Conservation (phyloP, 2,113 vertebrate species). For the Aspiorhynchus laticeps region DNA sequence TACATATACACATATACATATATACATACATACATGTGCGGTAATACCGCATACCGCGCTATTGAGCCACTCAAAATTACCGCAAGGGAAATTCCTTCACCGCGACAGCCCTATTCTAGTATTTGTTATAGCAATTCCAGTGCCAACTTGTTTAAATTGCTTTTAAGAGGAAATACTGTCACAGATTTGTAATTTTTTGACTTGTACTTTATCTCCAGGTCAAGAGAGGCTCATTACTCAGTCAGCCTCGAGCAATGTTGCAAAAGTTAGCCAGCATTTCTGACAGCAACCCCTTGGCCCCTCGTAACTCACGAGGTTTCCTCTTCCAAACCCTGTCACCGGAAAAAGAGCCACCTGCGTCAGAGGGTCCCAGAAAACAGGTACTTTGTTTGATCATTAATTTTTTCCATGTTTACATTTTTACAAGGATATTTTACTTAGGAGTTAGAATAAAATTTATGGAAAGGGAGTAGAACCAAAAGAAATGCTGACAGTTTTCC, state of each 20-base stretch:
- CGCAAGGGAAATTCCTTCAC: too few species aligned
- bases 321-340: conserved; percentile 94
- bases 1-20: too few species aligned
- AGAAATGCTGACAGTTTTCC: too few species aligned
- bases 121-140: not conserved
- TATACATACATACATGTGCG: too few species aligned
- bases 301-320: conserved; percentile 89
- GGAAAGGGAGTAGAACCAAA: too few species aligned
- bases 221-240: conserved; percentile 89
- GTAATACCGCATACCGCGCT: too few species aligned
- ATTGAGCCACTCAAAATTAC: too few species aligned
- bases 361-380: conserved; percentile 75
- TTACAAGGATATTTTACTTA: too few species aligned
- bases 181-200: not conserved
- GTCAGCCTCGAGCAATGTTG: conserved; percentile 85
- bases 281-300: conserved; percentile 86
- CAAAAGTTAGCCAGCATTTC: conserved; percentile 92
- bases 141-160: not conserved
- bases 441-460: too few species aligned
- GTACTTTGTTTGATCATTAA: conserved; percentile 64
- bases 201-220: conserved; percentile 71
- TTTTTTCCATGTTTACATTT: not conserved
- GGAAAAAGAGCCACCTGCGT: conserved; percentile 74
- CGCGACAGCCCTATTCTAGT: too few species aligned
- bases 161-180: not conserved